A percentile compares a stretch with the other conserved stretches of the same genome.
These are phyloP conservation scores for Isoperla grammatica DNA, from an alignment of 2,888 invertebrate genomes.

Conservation along the genomic window DNA sequence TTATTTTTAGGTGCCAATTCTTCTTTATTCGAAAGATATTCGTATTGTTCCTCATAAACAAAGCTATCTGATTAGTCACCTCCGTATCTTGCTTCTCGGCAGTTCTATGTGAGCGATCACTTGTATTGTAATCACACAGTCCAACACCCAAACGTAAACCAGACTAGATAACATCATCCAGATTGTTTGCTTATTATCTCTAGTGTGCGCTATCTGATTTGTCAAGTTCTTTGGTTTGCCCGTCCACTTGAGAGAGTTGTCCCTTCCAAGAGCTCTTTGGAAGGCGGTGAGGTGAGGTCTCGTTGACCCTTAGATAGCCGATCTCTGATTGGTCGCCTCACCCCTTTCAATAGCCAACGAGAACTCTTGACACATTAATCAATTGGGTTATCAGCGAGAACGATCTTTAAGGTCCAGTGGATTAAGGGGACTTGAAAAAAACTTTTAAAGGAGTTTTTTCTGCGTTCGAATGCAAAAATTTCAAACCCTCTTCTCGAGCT, in stretches of 20 bases:
- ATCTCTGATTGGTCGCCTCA: background rate
- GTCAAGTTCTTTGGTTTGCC: background rate
- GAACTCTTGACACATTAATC: slow-evolving; percentile 12
- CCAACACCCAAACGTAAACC: no score
- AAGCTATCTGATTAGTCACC: no score
- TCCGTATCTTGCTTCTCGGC: no score
- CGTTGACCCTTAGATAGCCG: slow-evolving; percentile 11
- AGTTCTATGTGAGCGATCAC: no score
- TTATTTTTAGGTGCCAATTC: no score
- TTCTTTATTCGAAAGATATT: no score
- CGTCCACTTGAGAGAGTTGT: background rate
- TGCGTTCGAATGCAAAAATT: slow-evolving; percentile 16
- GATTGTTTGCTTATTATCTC: background rate
- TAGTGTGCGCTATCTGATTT: slow-evolving; percentile 3
- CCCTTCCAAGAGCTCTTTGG: slow-evolving; percentile 1
- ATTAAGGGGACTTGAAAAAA: background rate
- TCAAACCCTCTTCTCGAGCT: background rate
- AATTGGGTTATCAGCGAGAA: slow-evolving; percentile 13
- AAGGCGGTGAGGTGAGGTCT: background rate
- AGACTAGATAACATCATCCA: background rate
- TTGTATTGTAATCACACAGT: no score
- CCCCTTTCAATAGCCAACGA: background rate
- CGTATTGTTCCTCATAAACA: no score
- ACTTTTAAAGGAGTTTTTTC: slow-evolving; percentile 3
- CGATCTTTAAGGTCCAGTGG: slow-evolving; percentile 10